Base-by-base conservation (phyloP, 2,113 vertebrate genomes). In the Zingel zingel region DNA sequence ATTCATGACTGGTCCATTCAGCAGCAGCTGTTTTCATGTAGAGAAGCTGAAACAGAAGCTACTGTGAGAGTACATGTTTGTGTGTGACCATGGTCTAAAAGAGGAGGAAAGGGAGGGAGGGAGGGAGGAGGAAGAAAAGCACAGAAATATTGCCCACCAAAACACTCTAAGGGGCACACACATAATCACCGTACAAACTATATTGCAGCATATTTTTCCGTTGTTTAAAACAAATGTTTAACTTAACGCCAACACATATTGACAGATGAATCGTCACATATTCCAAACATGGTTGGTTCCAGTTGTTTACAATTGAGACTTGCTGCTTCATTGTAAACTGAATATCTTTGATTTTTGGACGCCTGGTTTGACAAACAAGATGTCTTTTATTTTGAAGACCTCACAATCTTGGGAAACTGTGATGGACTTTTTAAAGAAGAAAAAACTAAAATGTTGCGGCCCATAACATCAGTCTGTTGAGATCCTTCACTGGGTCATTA, bases 1-100 rank as follows among this genome's bases (percentile, higher is more conserved):
- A 83, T 82, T 91, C 82, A 92, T 89, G 85, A 91, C 81, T 90
- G 82, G 39, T 43, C 51, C 70, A 79, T 90, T 91, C 83, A 88
- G 73, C 79, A 12, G 33, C 33, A 33, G 33, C 33, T 33, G 50
- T 82, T 84, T 89, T 82, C 16, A 45, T 63, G 23, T 51, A 53
- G 65, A 81, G 59, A 84, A 72, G 61, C 15, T 67, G 36, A 56
- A 56, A 80, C 39, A 50, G 62, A 69, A 64, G 67, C n/a, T 11
- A 27, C 45, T 79, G 47, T 84, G 74, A 76, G 74, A 59, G 65
- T 25, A 50, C 25, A 62, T 59, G 48, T 77, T 68, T 30, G 21
- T 33, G 53, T 6, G 9, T 82, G 65, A 56, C 58, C 63, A 18
- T 62, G 47, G 47, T 66, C 19, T 65, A 39, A 71, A 70, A 21